Evolutionary conservation across 2,113 vertebrate species (phyloP).

Genomic region (Cyprinodon variegatus): DNA sequence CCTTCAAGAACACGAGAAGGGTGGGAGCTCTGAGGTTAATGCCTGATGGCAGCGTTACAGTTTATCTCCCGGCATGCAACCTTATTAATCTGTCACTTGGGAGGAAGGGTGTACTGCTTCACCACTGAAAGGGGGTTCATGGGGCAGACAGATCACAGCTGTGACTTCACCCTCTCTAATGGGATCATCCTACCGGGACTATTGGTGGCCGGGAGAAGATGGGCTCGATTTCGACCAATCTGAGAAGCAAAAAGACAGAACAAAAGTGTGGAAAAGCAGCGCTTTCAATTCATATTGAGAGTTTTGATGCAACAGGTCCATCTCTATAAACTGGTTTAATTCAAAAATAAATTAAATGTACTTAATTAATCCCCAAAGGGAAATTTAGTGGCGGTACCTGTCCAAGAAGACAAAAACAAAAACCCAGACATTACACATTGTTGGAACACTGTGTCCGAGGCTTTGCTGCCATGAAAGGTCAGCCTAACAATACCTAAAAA

Average conservation of each 20-base stretch:
- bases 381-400: neutral
- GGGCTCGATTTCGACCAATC: constrained; percentile 18
- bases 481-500: no score
- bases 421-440: no score
- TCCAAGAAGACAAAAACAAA: no score
- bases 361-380: neutral
- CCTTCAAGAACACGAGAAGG: constrained; percentile 15
- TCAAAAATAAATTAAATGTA: neutral
- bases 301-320: constrained; percentile 1
- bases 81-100: constrained; percentile 61
- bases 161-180: constrained; percentile 37
- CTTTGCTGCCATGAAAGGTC: no score
- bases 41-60: constrained; percentile 40
- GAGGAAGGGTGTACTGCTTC: constrained; percentile 29
- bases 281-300: neutral
- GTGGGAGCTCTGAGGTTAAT: constrained; percentile 48
- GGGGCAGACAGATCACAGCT: constrained; percentile 52
- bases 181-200: constrained; percentile 20
- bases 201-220: constrained; percentile 12
- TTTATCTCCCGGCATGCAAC: constrained; percentile 18
- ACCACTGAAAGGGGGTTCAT: constrained; percentile 12
- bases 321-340: neutral
- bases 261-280: neutral
- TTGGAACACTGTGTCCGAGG: no score
- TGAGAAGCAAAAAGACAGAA: neutral